Percentiles rank a stretch among this genome's conserved stretches.
Conservation (phyloP, 2,797 vertebrate genomes). For the Paramormyrops hopkinsi region DNA sequence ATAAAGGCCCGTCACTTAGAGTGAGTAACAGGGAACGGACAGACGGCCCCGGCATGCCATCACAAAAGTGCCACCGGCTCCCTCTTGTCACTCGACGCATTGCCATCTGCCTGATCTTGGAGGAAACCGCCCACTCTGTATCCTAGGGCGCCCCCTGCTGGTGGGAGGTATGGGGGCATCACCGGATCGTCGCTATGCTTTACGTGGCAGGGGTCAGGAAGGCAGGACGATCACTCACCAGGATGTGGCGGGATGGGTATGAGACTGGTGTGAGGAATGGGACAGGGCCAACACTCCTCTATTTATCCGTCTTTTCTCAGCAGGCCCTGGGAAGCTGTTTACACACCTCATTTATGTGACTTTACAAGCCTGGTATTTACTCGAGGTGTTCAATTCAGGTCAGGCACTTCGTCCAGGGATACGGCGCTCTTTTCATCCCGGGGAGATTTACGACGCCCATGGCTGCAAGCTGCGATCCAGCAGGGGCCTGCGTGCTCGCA, state of each 20-base stretch:
- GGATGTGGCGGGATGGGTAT: not conserved
- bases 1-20: slow-evolving; percentile 9
- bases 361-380: slow-evolving; percentile 4
- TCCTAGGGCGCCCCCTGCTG: not conserved
- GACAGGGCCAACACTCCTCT: not conserved
- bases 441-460: not conserved
- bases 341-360: not conserved
- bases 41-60: not conserved
- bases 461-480: not conserved
- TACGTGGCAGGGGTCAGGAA: not conserved
- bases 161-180: not conserved
- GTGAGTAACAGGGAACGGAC: not conserved
- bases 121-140: not conserved
- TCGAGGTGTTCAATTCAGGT: not conserved
- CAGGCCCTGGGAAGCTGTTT: not conserved
- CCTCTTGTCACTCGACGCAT: not conserved
- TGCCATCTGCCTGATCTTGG: not conserved
- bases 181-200: not conserved
- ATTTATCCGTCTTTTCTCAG: not conserved
- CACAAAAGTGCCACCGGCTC: not conserved
- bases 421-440: not conserved
- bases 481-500: not conserved
- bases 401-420: not conserved
- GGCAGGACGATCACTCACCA: not conserved
- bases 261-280: not conserved